Conservation (phyloP, 2,797 vertebrate genomes). For the Cynopterus sphinx region DNA sequence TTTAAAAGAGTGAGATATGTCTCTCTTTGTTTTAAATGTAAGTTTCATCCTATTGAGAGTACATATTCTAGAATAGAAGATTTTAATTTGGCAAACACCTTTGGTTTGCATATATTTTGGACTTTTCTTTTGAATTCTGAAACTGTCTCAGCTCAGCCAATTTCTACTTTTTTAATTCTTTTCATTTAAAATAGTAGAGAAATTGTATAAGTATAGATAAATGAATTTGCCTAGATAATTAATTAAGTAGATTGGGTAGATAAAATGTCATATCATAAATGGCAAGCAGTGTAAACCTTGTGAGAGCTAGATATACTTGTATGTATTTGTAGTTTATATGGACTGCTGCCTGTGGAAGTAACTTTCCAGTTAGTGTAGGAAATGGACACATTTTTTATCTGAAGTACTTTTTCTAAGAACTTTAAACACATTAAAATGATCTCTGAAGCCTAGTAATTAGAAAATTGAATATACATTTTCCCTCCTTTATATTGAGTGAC, state of each 20-base stretch:
- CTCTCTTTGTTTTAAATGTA: constrained; percentile 26
- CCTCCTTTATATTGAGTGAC: background rate
- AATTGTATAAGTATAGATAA: constrained; percentile 1
- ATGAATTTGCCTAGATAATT: background rate
- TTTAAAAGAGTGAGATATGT: background rate
- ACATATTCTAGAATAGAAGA: constrained; percentile 32
- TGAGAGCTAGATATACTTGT: background rate
- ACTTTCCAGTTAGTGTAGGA: background rate
- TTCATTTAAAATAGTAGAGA: constrained; percentile 9
- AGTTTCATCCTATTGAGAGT: background rate
- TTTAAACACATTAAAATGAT: constrained; percentile 1
- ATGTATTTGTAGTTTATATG: background rate
- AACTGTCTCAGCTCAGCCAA: background rate
- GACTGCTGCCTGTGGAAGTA: background rate
- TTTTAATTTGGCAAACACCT: constrained; percentile 18
- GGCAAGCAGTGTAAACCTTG: background rate
- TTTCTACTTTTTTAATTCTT: constrained; percentile 30
- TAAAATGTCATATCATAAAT: background rate
- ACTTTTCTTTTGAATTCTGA: constrained; percentile 6
- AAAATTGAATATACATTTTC: background rate
- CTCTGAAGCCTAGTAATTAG: background rate
- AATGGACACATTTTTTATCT: background rate
- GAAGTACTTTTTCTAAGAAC: constrained; percentile 7
- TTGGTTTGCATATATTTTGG: constrained; percentile 14
- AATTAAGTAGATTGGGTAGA: background rate